phyloP scores from a whole-genome alignment of 2,113 vertebrate species.

The Gasterosteus aculeatus region DNA sequence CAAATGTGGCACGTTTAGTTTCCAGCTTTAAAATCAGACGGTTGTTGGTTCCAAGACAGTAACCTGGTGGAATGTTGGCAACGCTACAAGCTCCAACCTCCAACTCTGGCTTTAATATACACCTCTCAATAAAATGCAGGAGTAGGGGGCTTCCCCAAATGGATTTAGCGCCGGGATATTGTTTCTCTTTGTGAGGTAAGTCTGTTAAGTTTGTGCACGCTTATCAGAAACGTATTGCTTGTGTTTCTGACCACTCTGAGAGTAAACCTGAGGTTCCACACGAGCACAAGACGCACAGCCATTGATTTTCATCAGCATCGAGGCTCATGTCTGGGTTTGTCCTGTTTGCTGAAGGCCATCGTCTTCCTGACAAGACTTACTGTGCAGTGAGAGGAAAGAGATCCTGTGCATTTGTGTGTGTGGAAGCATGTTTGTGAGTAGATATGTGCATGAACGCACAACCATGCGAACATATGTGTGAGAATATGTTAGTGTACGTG shows the following conservation, averaged over 20 bases:
- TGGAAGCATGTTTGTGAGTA: neutral
- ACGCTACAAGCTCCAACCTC: neutral
- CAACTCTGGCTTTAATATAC: neutral
- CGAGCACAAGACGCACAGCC: neutral
- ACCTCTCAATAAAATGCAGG: neutral
- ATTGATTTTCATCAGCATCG: constrained; percentile 1
- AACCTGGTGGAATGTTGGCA: neutral
- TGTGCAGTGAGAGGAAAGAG: constrained; percentile 10
- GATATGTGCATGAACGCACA: neutral
- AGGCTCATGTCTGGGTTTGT: constrained; percentile 16
- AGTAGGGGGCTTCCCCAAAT: neutral
- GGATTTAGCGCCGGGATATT: neutral
- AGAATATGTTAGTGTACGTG: neutral
- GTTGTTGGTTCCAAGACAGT: no score
- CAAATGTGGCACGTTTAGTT: neutral
- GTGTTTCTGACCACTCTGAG: neutral
- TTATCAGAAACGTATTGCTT: neutral
- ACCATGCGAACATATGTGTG: neutral
- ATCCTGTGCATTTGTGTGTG: neutral
- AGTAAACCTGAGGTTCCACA: neutral
- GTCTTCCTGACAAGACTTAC: constrained; percentile 38
- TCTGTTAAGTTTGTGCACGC: neutral
- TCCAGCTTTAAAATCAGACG: no score
- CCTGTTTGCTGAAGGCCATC: constrained; percentile 30
- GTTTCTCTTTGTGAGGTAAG: neutral